A percentile compares a stretch with the other conserved stretches of the same genome.
phyloP scores from a whole-genome alignment of 2,113 vertebrate genomes.

The Phalacrocorax brasilianus region DNA sequence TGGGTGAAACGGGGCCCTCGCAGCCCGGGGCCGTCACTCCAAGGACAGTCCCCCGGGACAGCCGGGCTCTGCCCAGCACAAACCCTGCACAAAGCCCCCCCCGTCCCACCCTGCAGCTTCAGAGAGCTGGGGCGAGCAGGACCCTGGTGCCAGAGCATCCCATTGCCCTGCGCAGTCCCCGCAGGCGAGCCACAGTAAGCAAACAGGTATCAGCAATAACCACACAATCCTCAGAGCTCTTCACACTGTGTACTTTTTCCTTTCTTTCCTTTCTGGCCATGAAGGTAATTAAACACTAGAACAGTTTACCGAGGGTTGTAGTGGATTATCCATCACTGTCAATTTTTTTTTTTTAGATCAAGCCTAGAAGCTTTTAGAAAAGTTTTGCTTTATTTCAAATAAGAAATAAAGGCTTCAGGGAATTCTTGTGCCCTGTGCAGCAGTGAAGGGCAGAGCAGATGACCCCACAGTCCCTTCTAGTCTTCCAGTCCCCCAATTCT shows the following conservation, averaged over 20 bases:
- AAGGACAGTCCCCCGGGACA: neutral
- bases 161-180: neutral
- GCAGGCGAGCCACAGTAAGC: rapidly evolving
- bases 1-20: rapidly evolving
- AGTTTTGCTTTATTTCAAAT: neutral
- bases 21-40: rapidly evolving
- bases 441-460: neutral
- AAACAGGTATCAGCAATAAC: neutral
- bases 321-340: conserved; percentile 46
- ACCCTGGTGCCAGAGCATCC: neutral
- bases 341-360: neutral
- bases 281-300: conserved; percentile 48
- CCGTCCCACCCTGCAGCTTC: rapidly evolving
- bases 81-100: no score
- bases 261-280: neutral
- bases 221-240: neutral
- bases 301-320: conserved; percentile 6
- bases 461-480: neutral
- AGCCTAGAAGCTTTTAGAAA: neutral
- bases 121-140: rapidly evolving
- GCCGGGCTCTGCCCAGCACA: neutral
- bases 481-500: neutral
- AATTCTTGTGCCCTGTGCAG: neutral
- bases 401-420: neutral
- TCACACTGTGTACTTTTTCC: neutral